Conservation (phyloP, 2,888 invertebrate species). For the Theretra japonica region DNA sequence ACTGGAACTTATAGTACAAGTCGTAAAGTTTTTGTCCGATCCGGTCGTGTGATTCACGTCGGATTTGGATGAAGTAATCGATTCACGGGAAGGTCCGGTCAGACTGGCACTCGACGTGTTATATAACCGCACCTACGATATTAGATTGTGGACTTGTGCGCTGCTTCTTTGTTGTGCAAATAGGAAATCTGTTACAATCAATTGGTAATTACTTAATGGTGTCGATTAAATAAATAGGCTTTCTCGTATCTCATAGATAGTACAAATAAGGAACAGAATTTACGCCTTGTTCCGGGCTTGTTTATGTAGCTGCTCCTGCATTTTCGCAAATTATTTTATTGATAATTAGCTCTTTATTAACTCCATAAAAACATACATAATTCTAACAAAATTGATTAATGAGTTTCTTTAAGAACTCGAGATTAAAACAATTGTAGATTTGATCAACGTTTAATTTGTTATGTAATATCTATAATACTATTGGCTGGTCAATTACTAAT, state of each 20-base stretch:
- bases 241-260: background rate
- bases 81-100: constrained; percentile 5
- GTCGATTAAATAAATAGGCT: background rate
- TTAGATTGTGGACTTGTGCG: constrained; percentile 13
- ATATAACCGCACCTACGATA: constrained; percentile 7
- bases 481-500: background rate
- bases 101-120: constrained; percentile 13
- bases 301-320: too few species aligned
- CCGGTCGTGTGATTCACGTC: constrained; percentile 13
- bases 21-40: background rate
- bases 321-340: too few species aligned
- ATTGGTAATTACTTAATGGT: constrained; percentile 18
- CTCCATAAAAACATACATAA: too few species aligned
- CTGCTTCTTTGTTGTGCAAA: background rate
- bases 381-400: background rate
- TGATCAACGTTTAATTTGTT: too few species aligned
- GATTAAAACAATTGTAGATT: background rate
- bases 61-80: constrained; percentile 11
- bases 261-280: background rate
- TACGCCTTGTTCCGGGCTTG: too few species aligned
- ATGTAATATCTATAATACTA: too few species aligned
- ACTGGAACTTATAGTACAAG: constrained; percentile 1
- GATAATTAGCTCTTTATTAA: too few species aligned
- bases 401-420: background rate
- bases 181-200: constrained; percentile 15